Percentiles rank a stretch among this genome's conserved stretches.
These are phyloP conservation scores for Operophtera brumata DNA, from an alignment of 2,888 invertebrate genomes.

Conservation along the genomic window DNA sequence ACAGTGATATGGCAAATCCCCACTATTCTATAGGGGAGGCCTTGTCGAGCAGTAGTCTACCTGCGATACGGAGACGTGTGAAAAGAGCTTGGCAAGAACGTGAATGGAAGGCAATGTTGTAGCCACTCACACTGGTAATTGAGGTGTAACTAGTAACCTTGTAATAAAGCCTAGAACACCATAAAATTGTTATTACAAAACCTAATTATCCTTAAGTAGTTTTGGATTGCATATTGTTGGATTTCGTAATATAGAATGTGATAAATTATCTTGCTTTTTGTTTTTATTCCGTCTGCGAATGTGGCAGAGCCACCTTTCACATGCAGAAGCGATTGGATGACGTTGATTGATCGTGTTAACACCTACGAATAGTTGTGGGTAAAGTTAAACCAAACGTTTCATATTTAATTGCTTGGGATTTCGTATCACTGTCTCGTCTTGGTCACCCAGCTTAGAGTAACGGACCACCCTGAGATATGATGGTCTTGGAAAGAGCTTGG, in stretches of 20 bases:
- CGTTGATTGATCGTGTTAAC: slow-evolving; percentile 25
- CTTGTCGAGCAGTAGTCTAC: too few relatives aligned
- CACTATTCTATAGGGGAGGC: too few relatives aligned
- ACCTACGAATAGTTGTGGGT: not conserved
- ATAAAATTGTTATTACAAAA: slow-evolving; percentile 22
- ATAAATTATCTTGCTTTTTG: slow-evolving; percentile 28
- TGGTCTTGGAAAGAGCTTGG: too few relatives aligned
- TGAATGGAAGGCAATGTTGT: too few relatives aligned
- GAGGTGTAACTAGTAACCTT: not conserved
- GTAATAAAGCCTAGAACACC: slow-evolving; percentile 1
- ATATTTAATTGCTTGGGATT: not conserved
- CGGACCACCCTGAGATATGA: too few relatives aligned
- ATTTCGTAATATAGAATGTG: slow-evolving; percentile 33
- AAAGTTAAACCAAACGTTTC: not conserved
- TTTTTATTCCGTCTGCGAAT: slow-evolving; percentile 37
- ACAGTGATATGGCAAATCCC: too few relatives aligned
- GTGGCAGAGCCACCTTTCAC: slow-evolving; percentile 40
- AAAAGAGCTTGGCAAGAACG: too few relatives aligned
- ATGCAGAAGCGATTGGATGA: slow-evolving; percentile 22
- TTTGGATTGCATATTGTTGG: slow-evolving; percentile 14
- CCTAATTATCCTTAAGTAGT: slow-evolving; percentile 24
- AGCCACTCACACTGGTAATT: not conserved
- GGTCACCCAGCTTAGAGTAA: too few relatives aligned
- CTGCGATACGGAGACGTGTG: too few relatives aligned
- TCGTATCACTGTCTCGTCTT: too few relatives aligned